Base-by-base conservation (phyloP, 1,140 invertebrate species). In the Hormaphis cornu region DNA sequence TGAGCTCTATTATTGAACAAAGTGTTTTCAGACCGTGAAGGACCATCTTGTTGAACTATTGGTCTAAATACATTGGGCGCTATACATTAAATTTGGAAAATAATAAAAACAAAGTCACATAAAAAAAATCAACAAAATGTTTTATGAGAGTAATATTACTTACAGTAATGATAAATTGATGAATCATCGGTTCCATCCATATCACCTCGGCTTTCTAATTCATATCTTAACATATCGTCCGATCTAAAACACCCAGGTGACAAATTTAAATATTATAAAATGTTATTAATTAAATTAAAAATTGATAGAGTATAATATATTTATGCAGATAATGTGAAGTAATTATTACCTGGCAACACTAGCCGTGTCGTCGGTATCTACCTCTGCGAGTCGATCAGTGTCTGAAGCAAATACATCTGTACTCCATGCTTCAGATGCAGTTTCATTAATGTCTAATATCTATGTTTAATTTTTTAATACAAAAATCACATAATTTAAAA, bases 401-500 rank as follows among this genome's bases (percentile, higher is more conserved):
- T 98, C 95, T 22, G 92, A 96, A 1, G 93, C 91, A 50, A 97
- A 80, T 30, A 97, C 95, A 81, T 98, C 95, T 18, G 93, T 97
- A 74, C 93, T 96, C 95, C 95, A 98, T 1, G 93, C 94, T 81
- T 97, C 95, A 73, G 91, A 94, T 1, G 90, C 90, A 26, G 93
- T 95, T 80, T 96, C 93, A 16, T 88, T 91, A 12, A 88, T 84
- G 77, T 95, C 92, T 37, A 83, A 72, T 42, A 79, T 74, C 75
- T 76, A 78, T 14, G 14, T 46, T 61, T 20, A 44, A 30, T 44
- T n/a, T 24, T 24, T 24, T 14, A 0, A 14, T 20, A 14, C 18
- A 35, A 20, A 33, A 12, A 18, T 33, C 6, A 54, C n/a, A 3
- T 33, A 33, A 7, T 54, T 33, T 33, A 22, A 54, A 1, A 0